Base-by-base conservation (phyloP, 2,797 vertebrate genomes). In the Muscicapa striata region DNA sequence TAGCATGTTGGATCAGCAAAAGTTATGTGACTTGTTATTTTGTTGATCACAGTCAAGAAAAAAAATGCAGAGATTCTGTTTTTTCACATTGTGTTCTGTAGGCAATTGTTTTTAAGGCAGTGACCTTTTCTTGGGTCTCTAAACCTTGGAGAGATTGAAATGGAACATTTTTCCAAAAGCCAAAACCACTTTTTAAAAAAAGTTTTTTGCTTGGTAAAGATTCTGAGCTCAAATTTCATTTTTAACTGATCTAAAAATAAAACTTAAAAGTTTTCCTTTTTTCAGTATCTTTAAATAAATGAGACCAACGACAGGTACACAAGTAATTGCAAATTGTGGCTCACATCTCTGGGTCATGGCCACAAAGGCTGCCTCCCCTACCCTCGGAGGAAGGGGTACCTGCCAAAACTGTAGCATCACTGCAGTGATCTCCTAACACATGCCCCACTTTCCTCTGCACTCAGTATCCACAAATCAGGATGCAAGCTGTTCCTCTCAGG, bases 361-460 rank as follows among this genome's bases (percentile, higher is more conserved):
- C 84, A 74, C 5, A 3, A 43, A 89, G 61, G 26, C 55, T 13
- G 2, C n/a, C 64, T 80, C 30, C 29, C n/a, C 8, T 13, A 1
- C 15, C 29, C 41, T 14, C 75, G 68, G 30, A 54, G 0, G 9
- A 45, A 72, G 30, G 51, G 32, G 38, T 48, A 32, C 5, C 5
- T 45, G 49, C 49, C 7, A 5, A 26, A 66, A 38, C 1, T 4
- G 57, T 7, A 45, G 67, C 38, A 75, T 40, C 0, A 0, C 84
- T 63, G 51, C 57, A 34, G 32, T 3, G 15, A 84, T 89, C 90
- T 96, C 94, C 86, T 40, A 93, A 86, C 89, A 80, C 45, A 27
- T 93, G 90, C 36, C 81, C 85, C 93, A 93, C 68, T 93, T 91
- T 94, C 63, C 61, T 86, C 4, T 0, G 5, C 36, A 0, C 36